Base-by-base conservation (phyloP, 2,113 vertebrate genomes). In the Festucalex cinctus region DNA sequence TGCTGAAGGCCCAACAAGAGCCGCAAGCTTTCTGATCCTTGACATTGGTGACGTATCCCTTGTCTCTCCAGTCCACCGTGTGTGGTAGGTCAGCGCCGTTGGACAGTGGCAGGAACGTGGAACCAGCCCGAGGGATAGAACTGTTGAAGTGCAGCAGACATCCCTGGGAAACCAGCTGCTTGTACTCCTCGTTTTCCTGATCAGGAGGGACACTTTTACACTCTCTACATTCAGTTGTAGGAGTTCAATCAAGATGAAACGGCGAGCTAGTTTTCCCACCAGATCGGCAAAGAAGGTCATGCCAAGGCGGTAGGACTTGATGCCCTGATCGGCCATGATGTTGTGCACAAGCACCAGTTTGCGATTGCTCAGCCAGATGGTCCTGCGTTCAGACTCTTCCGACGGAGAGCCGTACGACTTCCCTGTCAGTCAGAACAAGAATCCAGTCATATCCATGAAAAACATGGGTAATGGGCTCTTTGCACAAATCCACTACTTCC, bases 261-360 rank as follows among this genome's bases (percentile, higher is more conserved):
- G 12, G n/a, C 2, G 0, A 44, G 13, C 10, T 37, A 9, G 9
- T 53, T 3, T 69, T 26, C 65, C 5, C 84, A 93, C 92, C 92
- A 93, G 83, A 71, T 93, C 93, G 68, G 87, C 88, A 62, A 92
- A 93, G 78, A 73, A 82, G 60, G 77, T 93, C 92, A 93, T 92
- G 69, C 89, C 92, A 13, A 93, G 86, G 36, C 82, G 86, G 75
- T 92, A 93, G 39, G 84, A 88, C 74, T 90, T 90, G 46, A 92
- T 83, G 32, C 91, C 92, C 71, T 92, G 77, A 69, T 93, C 92
- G 1, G 92, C 88, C 74, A 92, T 37, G 53, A 91, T 90, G 78
- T 91, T 93, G 88, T 93, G 91, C 9, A 90, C 76, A 68, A 92
- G 82, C 51, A 93, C 91, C 64, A 84, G 49, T 64, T 74, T 90